phyloP scores from a whole-genome alignment of 2,113 vertebrate genomes.

The Eurypyga helias region DNA sequence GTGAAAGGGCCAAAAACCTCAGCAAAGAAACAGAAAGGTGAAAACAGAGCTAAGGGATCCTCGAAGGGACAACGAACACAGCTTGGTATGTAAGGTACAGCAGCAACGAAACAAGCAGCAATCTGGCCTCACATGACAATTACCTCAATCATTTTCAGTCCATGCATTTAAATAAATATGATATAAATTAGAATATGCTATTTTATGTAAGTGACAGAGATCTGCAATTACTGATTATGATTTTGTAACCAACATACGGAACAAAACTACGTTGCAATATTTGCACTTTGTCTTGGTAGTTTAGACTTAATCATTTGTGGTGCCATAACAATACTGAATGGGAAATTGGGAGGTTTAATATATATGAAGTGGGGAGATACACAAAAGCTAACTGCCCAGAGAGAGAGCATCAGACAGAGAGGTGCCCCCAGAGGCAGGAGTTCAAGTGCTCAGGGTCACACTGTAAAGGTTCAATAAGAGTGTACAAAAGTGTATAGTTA shows the following conservation, averaged over 20 bases:
- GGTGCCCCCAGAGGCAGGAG: neutral
- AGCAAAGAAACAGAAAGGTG: conserved; percentile 52
- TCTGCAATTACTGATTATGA: neutral
- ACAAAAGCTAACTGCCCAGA: neutral
- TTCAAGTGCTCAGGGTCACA: neutral
- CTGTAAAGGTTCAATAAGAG: neutral
- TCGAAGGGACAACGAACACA: conserved; percentile 40
- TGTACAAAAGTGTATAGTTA: neutral
- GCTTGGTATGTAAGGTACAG: conserved; percentile 38
- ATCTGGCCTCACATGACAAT: neutral
- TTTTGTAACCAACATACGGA: neutral
- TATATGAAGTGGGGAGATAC: neutral
- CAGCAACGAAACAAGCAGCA: neutral
- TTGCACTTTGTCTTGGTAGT: neutral
- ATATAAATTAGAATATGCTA: neutral
- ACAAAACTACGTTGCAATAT: neutral
- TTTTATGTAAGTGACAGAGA: neutral
- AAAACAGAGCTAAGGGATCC: neutral
- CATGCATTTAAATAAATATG: neutral
- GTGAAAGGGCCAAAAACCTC: neutral
- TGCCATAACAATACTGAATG: neutral
- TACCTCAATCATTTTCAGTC: neutral
- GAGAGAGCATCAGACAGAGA: neutral
- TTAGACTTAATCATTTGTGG: neutral
- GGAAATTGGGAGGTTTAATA: neutral